phyloP scores from a whole-genome alignment of 53 echinoderm and acorn worm genomes.

The Astropecten irregularis region DNA sequence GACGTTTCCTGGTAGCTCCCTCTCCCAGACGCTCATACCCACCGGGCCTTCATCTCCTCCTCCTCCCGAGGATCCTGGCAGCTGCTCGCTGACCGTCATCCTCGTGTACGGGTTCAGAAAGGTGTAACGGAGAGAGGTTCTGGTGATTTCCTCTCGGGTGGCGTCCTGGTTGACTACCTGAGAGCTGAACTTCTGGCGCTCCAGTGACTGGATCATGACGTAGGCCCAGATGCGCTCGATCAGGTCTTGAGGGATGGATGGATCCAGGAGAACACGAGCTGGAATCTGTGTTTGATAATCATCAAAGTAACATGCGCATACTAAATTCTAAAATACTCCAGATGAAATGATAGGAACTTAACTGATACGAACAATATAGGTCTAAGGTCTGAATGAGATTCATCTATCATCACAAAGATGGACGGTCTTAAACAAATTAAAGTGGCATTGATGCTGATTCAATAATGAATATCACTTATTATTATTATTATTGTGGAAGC shows the following conservation, averaged over 20 bases:
- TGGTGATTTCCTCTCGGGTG: conserved; percentile 57
- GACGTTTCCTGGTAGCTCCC: conserved; percentile 14
- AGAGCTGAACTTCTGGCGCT: conserved; percentile 27
- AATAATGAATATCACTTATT: too few species aligned
- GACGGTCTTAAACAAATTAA: too few species aligned
- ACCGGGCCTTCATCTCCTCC: background rate
- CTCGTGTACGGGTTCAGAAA: conserved; percentile 67
- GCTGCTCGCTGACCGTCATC: conserved; percentile 44
- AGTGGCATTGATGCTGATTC: too few species aligned
- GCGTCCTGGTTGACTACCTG: too few species aligned
- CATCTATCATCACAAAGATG: too few species aligned
- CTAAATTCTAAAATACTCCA: background rate
- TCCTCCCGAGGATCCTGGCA: background rate
- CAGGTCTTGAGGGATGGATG: conserved; percentile 71
- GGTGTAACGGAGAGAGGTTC: conserved; percentile 54
- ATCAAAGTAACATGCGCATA: background rate
- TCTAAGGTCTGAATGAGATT: too few species aligned
- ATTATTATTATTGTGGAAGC: too few species aligned
- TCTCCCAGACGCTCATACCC: conserved; percentile 45
- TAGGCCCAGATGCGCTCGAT: conserved; percentile 81
- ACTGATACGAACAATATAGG: too few species aligned
- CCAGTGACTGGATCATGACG: conserved; percentile 66
- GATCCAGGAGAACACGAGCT: conserved; percentile 59
- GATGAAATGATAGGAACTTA: too few species aligned
- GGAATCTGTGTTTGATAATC: conserved; percentile 50